Evolutionary conservation across 2,113 vertebrate species (phyloP), one percentile per base, ranked within the genome.

Genomic region (Apteryx owenii): DNA sequence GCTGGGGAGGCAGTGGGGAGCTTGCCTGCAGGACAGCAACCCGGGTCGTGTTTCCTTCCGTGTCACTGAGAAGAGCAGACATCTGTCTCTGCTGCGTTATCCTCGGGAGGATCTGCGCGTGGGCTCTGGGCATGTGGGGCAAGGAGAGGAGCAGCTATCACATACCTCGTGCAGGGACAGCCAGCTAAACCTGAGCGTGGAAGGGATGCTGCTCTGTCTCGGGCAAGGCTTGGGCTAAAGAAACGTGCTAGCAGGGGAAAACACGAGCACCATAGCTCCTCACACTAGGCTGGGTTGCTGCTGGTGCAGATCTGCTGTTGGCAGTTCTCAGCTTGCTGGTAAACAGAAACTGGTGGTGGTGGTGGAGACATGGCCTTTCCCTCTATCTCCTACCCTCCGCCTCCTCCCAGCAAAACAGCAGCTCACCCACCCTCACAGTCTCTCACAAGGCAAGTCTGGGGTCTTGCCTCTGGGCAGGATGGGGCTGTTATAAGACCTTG

Each of bases 31-130:
- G 58, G 48, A 19, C 68, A 83, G 92, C 46, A 18, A 61, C 65
- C 61, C 9, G 7, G 36, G 72, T 93, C 5, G 2, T 38, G 84
- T 92, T 91, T 88, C 88, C 10, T 61, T 62, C 94, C 65, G 17
- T 87, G 92, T 86, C 72, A 93, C 31, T 88, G 88, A 91, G 66
- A 66, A 71, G 46, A 60, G 56, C 68, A 48, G 62, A 64, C 83
- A 85, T 93, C 71, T 89, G 26, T 78, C 51, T 51, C 64, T 85
- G 61, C 38, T 6, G 2, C 1, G 0, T 94, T 82, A 79, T 83
- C 78, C 72, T 72, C 0, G 0, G 31, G 36, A 61, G 56, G 46
- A 90, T 64, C 68, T 91, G 48, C 31, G 53, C 0, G 0, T 66
- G 76, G 36, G 68, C 51, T 83, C 51, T 40, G 48, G 68, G 33